These are phyloP conservation scores for Orientallactaga bullata DNA, from an alignment of 2,113 vertebrate genomes.

Conservation along the genomic window DNA sequence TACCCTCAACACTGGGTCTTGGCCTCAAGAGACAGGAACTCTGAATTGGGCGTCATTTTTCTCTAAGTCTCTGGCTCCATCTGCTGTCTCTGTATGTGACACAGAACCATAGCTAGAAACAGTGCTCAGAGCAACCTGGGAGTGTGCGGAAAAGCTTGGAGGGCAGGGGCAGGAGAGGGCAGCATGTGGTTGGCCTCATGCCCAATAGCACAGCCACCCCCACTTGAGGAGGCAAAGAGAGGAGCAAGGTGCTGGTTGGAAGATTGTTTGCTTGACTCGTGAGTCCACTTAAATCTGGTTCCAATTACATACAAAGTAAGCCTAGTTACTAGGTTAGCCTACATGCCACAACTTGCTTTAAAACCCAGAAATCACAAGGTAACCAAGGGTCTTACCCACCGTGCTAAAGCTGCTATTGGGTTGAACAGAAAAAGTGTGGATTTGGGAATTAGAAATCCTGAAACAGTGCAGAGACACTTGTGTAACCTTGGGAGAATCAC, in stretches of 20 bases:
- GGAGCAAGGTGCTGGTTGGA: background rate
- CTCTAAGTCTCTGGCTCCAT: slow-evolving; percentile 89
- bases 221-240: background rate
- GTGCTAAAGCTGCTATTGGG: background rate
- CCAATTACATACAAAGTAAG: slow-evolving; percentile 67
- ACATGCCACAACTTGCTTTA: slow-evolving; percentile 28
- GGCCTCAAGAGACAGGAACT: slow-evolving; percentile 63
- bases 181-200: background rate
- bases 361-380: slow-evolving; percentile 63
- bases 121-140: background rate
- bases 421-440: background rate
- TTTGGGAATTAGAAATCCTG: background rate
- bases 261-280: slow-evolving; percentile 60
- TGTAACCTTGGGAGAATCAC: background rate
- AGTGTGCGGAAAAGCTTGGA: background rate
- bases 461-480: background rate
- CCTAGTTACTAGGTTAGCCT: slow-evolving; percentile 60
- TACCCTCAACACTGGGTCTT: slow-evolving; percentile 33
- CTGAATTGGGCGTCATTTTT: slow-evolving; percentile 80
- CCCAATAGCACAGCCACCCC: background rate
- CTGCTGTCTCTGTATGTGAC: slow-evolving; percentile 89
- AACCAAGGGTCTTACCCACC: background rate
- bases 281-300: slow-evolving; percentile 45
- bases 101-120: slow-evolving; percentile 69
- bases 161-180: background rate